These are phyloP conservation scores for Protosalanx chinensis DNA, from an alignment of 2,797 vertebrate genomes.

Conservation along the genomic window DNA sequence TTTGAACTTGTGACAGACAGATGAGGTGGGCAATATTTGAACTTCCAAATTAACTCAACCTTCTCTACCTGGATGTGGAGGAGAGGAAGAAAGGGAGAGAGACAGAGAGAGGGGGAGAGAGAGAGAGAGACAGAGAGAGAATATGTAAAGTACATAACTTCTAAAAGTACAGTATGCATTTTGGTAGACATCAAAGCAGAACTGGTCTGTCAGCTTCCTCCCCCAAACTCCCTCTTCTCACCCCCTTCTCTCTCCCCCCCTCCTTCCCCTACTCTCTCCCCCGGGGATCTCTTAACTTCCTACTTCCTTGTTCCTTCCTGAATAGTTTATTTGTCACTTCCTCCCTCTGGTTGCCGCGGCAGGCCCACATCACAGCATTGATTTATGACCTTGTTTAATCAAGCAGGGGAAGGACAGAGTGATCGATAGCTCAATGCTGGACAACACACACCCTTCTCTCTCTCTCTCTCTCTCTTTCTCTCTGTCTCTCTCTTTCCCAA, in stretches of 20 bases:
- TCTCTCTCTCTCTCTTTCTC: not conserved
- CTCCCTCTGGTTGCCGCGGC: no score
- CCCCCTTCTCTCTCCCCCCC: not conserved
- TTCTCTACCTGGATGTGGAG: not conserved
- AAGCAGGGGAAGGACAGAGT: no score
- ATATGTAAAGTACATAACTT: not conserved
- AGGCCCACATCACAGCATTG: no score
- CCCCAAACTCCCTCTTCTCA: not conserved
- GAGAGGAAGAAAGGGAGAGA: not conserved
- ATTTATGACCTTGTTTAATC: no score
- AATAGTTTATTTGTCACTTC: no score
- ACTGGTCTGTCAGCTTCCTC: not conserved
- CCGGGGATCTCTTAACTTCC: no score
- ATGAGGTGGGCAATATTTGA: not conserved
- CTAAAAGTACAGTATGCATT: not conserved
- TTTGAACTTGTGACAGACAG: not conserved
- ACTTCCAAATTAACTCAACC: not conserved
- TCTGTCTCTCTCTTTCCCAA: not conserved
- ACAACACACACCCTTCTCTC: no score
- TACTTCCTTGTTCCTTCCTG: no score
- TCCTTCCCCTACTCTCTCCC: no score
- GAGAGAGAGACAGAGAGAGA: not conserved
- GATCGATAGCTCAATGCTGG: no score
- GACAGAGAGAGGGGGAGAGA: not conserved
- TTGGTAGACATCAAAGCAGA: slow-evolving; percentile 8